Evolutionary conservation across 2,113 vertebrate species (phyloP).

Genomic region (Tretioscincus oriximinensis): DNA sequence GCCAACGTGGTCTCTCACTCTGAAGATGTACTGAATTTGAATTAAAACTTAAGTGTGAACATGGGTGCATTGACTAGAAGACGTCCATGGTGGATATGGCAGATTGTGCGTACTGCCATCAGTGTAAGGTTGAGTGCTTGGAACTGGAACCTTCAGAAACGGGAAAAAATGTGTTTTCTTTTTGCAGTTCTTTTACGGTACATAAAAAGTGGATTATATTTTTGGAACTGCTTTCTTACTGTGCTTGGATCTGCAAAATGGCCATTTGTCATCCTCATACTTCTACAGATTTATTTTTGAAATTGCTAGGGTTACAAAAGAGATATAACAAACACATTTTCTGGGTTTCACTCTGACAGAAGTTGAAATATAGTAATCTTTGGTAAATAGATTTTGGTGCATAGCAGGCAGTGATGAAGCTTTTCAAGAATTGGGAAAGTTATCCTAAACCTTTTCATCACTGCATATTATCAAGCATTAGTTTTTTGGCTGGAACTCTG

Average conservation of each 20-base stretch:
- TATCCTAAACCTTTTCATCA: conserved; percentile 46
- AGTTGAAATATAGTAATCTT: conserved; percentile 42
- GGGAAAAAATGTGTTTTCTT: no score
- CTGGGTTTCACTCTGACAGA: conserved; percentile 47
- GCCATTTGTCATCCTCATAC: neutral
- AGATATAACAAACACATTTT: conserved; percentile 28
- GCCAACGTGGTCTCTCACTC: no score
- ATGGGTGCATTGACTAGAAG: no score
- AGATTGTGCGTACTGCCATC: neutral
- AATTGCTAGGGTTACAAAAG: conserved; percentile 12
- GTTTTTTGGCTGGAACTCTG: neutral
- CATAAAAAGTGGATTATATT: neutral
- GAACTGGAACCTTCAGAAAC: neutral
- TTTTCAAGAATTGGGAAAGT: conserved; percentile 55
- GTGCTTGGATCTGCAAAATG: neutral
- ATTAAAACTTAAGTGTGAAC: no score
- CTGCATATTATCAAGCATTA: conserved; percentile 59
- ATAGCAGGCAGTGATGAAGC: conserved; percentile 17
- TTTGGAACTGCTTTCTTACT: neutral
- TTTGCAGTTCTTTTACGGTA: neutral
- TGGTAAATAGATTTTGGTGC: conserved; percentile 53
- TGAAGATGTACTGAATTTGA: no score
- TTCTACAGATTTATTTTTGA: conserved; percentile 12
- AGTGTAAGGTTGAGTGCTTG: neutral
- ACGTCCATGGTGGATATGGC: no score